phyloP scores from a whole-genome alignment of 2,797 vertebrate species.

The Catostomus latipinnis region DNA sequence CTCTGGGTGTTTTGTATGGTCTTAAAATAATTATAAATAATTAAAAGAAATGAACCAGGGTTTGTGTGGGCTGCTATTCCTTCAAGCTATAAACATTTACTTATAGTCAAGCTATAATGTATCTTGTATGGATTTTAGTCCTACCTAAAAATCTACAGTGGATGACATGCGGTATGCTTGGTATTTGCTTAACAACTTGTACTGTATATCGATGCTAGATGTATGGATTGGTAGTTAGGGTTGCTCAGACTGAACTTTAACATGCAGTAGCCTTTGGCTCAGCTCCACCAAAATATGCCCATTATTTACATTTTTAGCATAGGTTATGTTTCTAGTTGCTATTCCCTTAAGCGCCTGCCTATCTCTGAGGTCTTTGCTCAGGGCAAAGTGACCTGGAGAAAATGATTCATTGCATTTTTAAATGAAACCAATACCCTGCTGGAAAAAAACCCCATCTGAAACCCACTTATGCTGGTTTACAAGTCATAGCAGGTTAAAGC shows the following conservation, averaged over 20 bases:
- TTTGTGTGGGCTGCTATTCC: constrained; percentile 30
- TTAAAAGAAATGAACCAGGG: constrained; percentile 1
- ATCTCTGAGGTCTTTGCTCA: constrained; percentile 42
- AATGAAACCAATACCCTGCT: background rate
- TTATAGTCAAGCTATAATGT: constrained; percentile 26
- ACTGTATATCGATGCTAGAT: constrained; percentile 9
- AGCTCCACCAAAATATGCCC: constrained; percentile 24
- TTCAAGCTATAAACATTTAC: constrained; percentile 9
- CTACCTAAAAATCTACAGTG: constrained; percentile 4
- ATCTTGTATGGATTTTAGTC: constrained; percentile 12
- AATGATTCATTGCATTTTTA: background rate
- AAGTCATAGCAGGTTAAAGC: too few species aligned
- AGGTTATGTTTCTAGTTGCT: constrained; percentile 52
- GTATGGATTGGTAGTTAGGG: background rate
- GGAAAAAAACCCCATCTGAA: too few species aligned
- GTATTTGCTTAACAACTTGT: constrained; percentile 10
- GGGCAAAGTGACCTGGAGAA: constrained; percentile 30
- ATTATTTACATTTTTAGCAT: constrained; percentile 71
- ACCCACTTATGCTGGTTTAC: too few species aligned
- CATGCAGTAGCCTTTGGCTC: constrained; percentile 11
- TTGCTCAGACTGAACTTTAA: constrained; percentile 34
- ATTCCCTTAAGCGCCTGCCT: constrained; percentile 54
- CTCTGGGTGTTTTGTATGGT: background rate
- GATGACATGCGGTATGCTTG: constrained; percentile 5
- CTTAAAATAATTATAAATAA: background rate